Percentiles rank a stretch among this genome's conserved stretches.
phyloP scores from a whole-genome alignment of 2,888 invertebrate genomes.

The Zaprionus bogoriensis region DNA sequence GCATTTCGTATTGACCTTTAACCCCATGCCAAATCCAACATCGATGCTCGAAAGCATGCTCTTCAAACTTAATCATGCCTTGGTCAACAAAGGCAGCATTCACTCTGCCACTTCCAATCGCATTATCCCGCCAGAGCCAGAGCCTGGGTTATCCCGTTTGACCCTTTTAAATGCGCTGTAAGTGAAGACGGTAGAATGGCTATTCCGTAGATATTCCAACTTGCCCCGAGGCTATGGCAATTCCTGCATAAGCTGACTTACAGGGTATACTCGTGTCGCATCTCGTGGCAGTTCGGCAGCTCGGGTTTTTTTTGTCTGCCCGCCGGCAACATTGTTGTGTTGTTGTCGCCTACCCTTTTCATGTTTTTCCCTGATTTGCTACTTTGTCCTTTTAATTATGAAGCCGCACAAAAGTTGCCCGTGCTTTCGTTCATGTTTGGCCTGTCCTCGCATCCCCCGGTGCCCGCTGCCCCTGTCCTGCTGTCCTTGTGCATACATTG shows the following conservation, averaged over 20 bases:
- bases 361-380: conserved; percentile 70
- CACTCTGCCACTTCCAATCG: conserved; percentile 6
- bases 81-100: conserved; percentile 48
- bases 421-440: not conserved
- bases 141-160: conserved; percentile 22
- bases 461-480: no score
- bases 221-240: not conserved
- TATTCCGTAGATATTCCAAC: not conserved
- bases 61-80: conserved; percentile 53
- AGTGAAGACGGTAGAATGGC: not conserved
- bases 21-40: conserved; percentile 10
- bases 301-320: conserved; percentile 10
- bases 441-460: no score
- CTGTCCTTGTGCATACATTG: conserved; percentile 37
- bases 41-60: conserved; percentile 36
- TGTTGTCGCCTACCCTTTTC: conserved; percentile 47
- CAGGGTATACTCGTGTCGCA: conserved; percentile 7
- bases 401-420: conserved; percentile 52
- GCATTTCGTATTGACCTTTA: conserved; percentile 40
- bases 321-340: conserved; percentile 13
- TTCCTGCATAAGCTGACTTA: not conserved
- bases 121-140: conserved; percentile 10
- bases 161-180: conserved; percentile 41
- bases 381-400: conserved; percentile 77
- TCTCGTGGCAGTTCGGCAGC: not conserved